Evolutionary conservation across 2,797 vertebrate species (phyloP).

Genomic region (Melanotaenia pygmaea): DNA sequence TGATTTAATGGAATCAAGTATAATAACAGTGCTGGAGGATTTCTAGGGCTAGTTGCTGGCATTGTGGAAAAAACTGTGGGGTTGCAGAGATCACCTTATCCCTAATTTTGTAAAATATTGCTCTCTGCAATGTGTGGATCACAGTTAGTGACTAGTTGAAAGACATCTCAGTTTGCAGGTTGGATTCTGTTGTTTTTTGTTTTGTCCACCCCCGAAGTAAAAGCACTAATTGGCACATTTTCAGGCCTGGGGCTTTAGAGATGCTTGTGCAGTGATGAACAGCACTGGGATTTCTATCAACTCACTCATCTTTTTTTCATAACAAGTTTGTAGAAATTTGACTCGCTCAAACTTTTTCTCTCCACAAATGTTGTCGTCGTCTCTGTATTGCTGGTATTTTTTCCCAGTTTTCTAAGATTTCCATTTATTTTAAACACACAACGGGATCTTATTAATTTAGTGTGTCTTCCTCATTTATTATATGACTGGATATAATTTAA

Average conservation of each 20-base stretch:
- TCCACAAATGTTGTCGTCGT: neutral
- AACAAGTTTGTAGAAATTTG: neutral
- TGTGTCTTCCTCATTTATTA: slow-evolving; percentile 19
- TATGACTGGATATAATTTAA: slow-evolving; percentile 41
- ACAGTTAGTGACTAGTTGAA: slow-evolving; percentile 22
- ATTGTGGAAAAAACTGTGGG: slow-evolving; percentile 34
- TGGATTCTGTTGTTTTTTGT: neutral
- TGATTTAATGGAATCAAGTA: slow-evolving; percentile 53
- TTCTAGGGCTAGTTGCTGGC: slow-evolving; percentile 34
- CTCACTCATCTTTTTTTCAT: neutral
- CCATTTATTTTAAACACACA: slow-evolving; percentile 1
- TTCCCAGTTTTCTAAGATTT: neutral
- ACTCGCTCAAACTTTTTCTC: neutral
- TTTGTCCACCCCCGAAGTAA: neutral
- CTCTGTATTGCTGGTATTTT: neutral
- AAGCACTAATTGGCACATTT: slow-evolving; percentile 10
- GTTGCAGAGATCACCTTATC: slow-evolving; percentile 22
- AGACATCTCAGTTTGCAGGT: slow-evolving; percentile 11
- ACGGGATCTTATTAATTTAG: neutral
- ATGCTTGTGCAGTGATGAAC: neutral
- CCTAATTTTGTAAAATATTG: slow-evolving; percentile 27
- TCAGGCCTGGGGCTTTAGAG: neutral
- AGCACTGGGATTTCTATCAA: slow-evolving; percentile 17
- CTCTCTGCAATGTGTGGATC: slow-evolving; percentile 13
- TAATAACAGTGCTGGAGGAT: slow-evolving; percentile 51